Base-by-base conservation (phyloP, 2,797 vertebrate genomes). In the Rhincodon typus region DNA sequence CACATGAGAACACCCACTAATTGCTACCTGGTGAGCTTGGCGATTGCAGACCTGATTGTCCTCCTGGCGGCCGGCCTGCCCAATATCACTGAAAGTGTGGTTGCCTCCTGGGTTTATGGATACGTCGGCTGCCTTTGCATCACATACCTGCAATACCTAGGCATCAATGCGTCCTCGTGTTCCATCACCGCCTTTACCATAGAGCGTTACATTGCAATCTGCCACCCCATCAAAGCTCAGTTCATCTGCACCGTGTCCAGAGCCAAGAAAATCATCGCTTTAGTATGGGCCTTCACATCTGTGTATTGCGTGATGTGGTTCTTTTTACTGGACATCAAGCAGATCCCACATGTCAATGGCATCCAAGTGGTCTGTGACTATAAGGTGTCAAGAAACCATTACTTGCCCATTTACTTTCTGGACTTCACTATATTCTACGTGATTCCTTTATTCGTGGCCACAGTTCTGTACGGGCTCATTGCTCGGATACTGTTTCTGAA, bases 1-100 rank as follows among this genome's bases (percentile, higher is more conserved):
- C 98, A 98, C 97, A 98, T 98, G 98, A 97, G 98, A 97, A 99
- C 98, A 10, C 98, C 98, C 30, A 99, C 98, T 74, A 98, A 98
- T 97, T 99, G 98, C 95, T 99, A 99, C 96, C 97, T 99, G n/a
- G 98, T 98, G 96, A 99, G 98, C 96, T 97, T 99, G 97, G 98
- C 98, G 0, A 96, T 98, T 0, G 98, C 98, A 0, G 98, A 99
- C 96, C 98, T 99, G 95, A 98, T 98, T 0, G 98, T 99, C 66
- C 98, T 99, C 19, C 96, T 99, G 96, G 98, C 98, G 0, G 98
- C 98, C 0, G 98, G 98, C 42, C 97, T 98, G 96, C 98, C 98
- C 4, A 98, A 98, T 72, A 98, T 98, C 96, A 98, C 98, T 0
- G 97, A 98, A 19, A 96, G 95, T 23, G 98, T 97, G 17, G 97